Percentiles rank a stretch among this genome's conserved stretches.
Evolutionary conservation across 1,140 invertebrate species (phyloP).

Genomic region (Leptinotarsa texana): DNA sequence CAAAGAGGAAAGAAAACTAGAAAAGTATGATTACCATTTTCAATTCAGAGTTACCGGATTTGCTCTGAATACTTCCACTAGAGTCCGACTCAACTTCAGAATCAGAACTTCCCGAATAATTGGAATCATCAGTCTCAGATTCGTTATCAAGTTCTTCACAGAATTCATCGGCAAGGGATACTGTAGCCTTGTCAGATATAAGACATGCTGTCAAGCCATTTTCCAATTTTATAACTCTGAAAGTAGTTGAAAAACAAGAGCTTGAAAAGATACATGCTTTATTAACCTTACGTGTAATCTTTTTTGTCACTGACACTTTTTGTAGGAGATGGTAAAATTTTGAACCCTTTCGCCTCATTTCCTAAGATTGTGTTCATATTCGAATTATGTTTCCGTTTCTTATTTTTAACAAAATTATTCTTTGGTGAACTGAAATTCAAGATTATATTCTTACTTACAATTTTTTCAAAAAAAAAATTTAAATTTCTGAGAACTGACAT

Average conservation of each 20-base stretch:
- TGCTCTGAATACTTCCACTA: background rate
- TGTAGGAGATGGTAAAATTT: conserved; percentile 56
- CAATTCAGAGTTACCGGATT: conserved; percentile 1
- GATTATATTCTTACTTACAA: background rate
- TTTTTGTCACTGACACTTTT: conserved; percentile 66
- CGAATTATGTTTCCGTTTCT: background rate
- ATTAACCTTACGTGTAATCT: conserved; percentile 57
- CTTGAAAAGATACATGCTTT: background rate
- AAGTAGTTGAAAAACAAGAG: conserved; percentile 35
- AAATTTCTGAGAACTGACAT: background rate
- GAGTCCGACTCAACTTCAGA: conserved; percentile 38
- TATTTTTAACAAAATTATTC: background rate
- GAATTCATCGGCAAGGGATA: conserved; percentile 45
- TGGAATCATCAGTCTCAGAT: conserved; percentile 49
- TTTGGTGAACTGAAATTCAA: background rate
- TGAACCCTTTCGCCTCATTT: conserved; percentile 24
- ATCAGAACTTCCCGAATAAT: conserved; percentile 32
- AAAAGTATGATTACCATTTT: conserved; percentile 16
- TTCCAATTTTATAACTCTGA: conserved; percentile 65
- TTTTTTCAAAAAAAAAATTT: background rate
- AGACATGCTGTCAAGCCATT: conserved; percentile 72
- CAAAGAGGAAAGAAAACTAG: too few species aligned
- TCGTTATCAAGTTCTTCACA: conserved; percentile 48
- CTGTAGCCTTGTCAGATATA: conserved; percentile 62
- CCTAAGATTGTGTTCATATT: background rate